phyloP scores from a whole-genome alignment of 2,888 invertebrate species.

The Polyommatus icarus region DNA sequence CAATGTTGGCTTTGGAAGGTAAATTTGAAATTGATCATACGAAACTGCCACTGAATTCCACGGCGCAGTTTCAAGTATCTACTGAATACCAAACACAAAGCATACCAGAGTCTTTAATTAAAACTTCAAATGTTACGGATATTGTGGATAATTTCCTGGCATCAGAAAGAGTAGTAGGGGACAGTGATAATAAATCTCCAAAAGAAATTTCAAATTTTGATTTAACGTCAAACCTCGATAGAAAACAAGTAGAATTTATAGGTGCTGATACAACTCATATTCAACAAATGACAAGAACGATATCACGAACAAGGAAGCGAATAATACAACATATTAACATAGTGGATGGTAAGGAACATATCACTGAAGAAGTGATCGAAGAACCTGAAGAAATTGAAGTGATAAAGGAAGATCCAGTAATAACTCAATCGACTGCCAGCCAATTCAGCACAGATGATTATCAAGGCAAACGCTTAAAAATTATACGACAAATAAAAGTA shows the following conservation, averaged over 20 bases:
- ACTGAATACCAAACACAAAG: not conserved
- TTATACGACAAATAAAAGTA: conserved; percentile 33
- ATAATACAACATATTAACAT: conserved; percentile 88
- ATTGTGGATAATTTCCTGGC: not conserved
- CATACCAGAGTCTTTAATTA: not conserved
- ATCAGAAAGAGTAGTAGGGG: not conserved
- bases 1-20: not conserved
- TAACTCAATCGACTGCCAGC: conserved; percentile 15
- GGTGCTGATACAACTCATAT: conserved; percentile 82
- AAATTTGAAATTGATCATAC: not conserved
- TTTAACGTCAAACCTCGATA: not conserved
- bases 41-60: not conserved
- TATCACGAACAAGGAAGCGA: conserved; percentile 84
- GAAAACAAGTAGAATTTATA: conserved; percentile 42
- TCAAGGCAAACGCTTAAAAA: conserved; percentile 25
- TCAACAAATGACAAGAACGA: conserved; percentile 87
- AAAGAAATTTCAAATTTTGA: not conserved
- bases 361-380: conserved; percentile 91
- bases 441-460: not conserved
- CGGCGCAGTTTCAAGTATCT: not conserved
- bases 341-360: conserved; percentile 90
- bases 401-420: conserved; percentile 84
- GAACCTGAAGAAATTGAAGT: conserved; percentile 90
- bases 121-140: not conserved
- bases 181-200: not conserved